These are phyloP conservation scores for Leucophora obtusa DNA, from an alignment of 2,888 invertebrate genomes.

Conservation along the genomic window DNA sequence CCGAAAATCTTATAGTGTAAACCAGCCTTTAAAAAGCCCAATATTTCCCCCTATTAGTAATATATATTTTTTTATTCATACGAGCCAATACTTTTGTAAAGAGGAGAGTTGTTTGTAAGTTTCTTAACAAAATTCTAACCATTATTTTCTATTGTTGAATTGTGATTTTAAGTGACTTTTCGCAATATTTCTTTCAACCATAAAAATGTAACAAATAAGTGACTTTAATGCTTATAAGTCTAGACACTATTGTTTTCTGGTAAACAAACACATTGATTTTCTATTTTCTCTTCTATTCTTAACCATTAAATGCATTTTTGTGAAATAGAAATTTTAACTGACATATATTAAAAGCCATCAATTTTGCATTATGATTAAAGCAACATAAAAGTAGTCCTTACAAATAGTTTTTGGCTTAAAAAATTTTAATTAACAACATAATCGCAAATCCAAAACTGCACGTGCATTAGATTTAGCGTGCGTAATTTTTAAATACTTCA, in stretches of 20 bases:
- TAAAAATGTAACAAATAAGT: constrained; percentile 52
- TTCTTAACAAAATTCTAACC: not conserved
- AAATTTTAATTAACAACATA: too few relatives aligned
- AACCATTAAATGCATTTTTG: constrained; percentile 37
- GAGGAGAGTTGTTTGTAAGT: not conserved
- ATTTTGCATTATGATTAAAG: too few relatives aligned
- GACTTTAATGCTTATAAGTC: constrained; percentile 61
- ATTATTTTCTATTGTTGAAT: constrained; percentile 19
- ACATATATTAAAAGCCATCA: not conserved
- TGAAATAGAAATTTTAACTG: not conserved
- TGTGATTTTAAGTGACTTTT: constrained; percentile 36
- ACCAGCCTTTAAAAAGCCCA: too few relatives aligned
- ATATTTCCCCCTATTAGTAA: too few relatives aligned
- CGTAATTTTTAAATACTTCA: too few relatives aligned
- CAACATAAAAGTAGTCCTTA: too few relatives aligned
- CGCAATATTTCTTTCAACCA: constrained; percentile 44
- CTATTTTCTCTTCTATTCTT: constrained; percentile 26
- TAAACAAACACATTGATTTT: constrained; percentile 59
- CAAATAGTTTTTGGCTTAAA: too few relatives aligned
- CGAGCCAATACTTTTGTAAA: too few relatives aligned
- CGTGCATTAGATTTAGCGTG: too few relatives aligned
- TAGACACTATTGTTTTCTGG: constrained; percentile 63
- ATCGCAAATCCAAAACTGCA: too few relatives aligned
- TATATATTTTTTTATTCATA: too few relatives aligned
- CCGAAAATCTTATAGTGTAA: too few relatives aligned